Percentiles rank a stretch among this genome's conserved stretches.
phyloP scores from a whole-genome alignment of 2,113 vertebrate genomes.

The Sprattus sprattus region DNA sequence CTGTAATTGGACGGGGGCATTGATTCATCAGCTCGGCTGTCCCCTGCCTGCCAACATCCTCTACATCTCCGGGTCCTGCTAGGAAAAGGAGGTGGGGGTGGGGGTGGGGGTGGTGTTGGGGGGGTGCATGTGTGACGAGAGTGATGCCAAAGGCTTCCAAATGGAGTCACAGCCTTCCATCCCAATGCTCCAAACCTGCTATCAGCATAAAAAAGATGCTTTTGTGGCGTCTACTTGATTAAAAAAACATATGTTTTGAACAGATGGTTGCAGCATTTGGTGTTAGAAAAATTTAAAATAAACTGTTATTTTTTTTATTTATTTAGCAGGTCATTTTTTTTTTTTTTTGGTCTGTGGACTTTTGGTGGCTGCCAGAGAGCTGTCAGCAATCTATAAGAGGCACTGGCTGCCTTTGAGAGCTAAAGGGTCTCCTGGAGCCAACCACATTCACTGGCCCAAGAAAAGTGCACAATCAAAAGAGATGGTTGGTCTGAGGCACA shows the following conservation, averaged over 20 bases:
- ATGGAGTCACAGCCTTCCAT: constrained; percentile 55
- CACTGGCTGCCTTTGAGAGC: neutral
- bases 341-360: neutral
- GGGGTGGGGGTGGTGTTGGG: too few relatives aligned
- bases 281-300: too few relatives aligned
- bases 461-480: constrained; percentile 11
- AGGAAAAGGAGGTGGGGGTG: constrained; percentile 24
- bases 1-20: constrained; percentile 11
- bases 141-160: constrained; percentile 55
- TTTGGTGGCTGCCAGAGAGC: neutral
- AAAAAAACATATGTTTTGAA: too few relatives aligned
- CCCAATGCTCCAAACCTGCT: constrained; percentile 56
- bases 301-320: neutral
- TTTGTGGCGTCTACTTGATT: neutral
- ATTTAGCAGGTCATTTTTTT: too few relatives aligned
- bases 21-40: constrained; percentile 25
- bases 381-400: neutral
- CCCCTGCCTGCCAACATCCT: constrained; percentile 33
- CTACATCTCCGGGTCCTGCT: constrained; percentile 38
- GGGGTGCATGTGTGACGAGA: constrained; percentile 29
- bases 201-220: constrained; percentile 60
- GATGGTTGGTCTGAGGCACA: neutral
- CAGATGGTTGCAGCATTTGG: neutral
- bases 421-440: neutral
- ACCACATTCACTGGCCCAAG: neutral